Evolutionary conservation across 2,113 vertebrate species (phyloP).

Genomic region (Plestiodon gilberti): DNA sequence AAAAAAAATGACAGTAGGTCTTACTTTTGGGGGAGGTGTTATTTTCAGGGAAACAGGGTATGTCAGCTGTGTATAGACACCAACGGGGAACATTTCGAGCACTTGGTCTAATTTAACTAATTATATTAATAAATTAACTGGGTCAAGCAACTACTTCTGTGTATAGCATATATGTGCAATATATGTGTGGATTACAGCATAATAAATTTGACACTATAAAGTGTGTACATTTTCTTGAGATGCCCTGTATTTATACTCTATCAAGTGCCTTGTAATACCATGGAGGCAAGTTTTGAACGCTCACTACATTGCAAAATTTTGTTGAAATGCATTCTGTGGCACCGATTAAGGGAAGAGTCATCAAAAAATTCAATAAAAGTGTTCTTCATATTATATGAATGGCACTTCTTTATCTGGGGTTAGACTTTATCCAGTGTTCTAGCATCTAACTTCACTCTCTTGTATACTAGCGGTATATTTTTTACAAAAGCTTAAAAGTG

Average conservation of each 20-base stretch:
- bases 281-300: not conserved
- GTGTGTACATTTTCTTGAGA: too few species aligned
- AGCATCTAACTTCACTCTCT: slow-evolving; percentile 20
- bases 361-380: not conserved
- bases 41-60: too few species aligned
- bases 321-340: not conserved
- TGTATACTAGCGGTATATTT: slow-evolving; percentile 40
- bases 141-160: too few species aligned
- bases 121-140: too few species aligned
- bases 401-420: not conserved
- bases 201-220: too few species aligned
- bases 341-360: not conserved
- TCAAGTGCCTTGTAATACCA: not conserved
- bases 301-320: not conserved
- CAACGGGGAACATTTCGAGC: too few species aligned
- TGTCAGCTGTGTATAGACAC: too few species aligned
- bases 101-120: too few species aligned
- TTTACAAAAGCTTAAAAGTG: slow-evolving; percentile 41
- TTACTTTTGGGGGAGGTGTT: too few species aligned
- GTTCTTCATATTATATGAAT: not conserved
- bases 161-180: too few species aligned
- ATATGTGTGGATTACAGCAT: too few species aligned
- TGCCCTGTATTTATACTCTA: not conserved
- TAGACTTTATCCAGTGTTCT: slow-evolving; percentile 5
- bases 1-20: too few species aligned